Conservation (phyloP, 2,888 invertebrate species). For the Blera fallax region DNA sequence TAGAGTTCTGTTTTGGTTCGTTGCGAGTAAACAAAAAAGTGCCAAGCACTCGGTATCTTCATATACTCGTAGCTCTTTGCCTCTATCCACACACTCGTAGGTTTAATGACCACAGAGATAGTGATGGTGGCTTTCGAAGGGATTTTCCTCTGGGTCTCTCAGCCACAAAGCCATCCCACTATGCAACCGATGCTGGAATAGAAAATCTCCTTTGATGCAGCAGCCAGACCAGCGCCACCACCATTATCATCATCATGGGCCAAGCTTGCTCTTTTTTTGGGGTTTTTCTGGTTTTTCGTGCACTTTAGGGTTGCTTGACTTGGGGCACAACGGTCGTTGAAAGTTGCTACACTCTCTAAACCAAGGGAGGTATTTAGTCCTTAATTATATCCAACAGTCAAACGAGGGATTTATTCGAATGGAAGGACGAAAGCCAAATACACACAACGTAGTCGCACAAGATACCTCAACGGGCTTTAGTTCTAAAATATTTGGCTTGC, state of each 20-base stretch:
- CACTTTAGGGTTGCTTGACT: conserved; percentile 21
- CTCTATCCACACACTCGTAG: conserved; percentile 41
- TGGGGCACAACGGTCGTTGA: conserved; percentile 21
- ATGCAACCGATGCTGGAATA: conserved; percentile 24
- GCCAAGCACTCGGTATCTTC: conserved; percentile 9
- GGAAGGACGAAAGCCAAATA: conserved; percentile 38
- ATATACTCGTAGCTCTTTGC: background rate
- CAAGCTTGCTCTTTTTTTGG: conserved; percentile 26
- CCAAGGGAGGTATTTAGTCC: conserved; percentile 54
- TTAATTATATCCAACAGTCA: conserved; percentile 58
- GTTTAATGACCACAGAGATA: conserved; percentile 62
- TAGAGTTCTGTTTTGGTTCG: conserved; percentile 41
- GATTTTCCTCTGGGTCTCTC: conserved; percentile 1
- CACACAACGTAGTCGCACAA: background rate
- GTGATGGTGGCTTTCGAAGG: conserved; percentile 15
- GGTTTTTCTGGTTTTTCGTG: background rate
- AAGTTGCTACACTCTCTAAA: conserved; percentile 21
- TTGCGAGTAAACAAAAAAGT: conserved; percentile 55
- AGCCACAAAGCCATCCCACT: conserved; percentile 53
- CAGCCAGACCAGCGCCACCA: conserved; percentile 23
- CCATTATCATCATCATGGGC: conserved; percentile 31
- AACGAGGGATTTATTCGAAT: conserved; percentile 49
- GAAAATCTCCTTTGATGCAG: conserved; percentile 48
- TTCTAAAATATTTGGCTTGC: background rate
- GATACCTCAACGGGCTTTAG: background rate